A percentile compares a stretch with the other conserved stretches of the same genome.
These are phyloP conservation scores for Cheilosia soror DNA, from an alignment of 2,888 invertebrate genomes.

Conservation along the genomic window DNA sequence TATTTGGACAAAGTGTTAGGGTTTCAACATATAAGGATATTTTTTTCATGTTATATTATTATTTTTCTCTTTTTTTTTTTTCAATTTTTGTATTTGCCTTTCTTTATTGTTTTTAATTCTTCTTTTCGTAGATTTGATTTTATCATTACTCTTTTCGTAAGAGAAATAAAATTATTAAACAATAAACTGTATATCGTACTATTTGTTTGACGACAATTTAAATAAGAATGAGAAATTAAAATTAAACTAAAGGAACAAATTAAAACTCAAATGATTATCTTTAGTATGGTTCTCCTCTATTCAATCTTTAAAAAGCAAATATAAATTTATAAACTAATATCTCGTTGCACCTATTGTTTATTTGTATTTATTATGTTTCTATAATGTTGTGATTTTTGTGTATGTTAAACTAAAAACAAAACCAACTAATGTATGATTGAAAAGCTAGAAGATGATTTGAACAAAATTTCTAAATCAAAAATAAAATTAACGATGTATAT, in stretches of 20 bases:
- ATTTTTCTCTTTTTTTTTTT: conserved; percentile 67
- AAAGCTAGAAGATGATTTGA: conserved; percentile 27
- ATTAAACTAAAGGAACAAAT: conserved; percentile 38
- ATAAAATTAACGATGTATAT: conserved; percentile 53
- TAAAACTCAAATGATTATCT: conserved; percentile 24
- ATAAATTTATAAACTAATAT: conserved; percentile 56
- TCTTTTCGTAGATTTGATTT: conserved; percentile 29
- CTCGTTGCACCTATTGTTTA: conserved; percentile 47
- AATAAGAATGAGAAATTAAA: conserved; percentile 61
- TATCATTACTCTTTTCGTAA: conserved; percentile 72
- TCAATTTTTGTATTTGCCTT: conserved; percentile 47
- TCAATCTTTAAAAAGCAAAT: conserved; percentile 73
- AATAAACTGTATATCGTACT: conserved; percentile 58
- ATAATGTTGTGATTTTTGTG: conserved; percentile 33
- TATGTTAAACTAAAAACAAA: conserved; percentile 29
- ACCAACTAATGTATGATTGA: conserved; percentile 31
- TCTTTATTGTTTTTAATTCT: conserved; percentile 18
- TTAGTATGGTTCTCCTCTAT: conserved; percentile 43
- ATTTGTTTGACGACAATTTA: conserved; percentile 41
- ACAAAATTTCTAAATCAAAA: conserved; percentile 8
- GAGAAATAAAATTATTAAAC: conserved; percentile 76
- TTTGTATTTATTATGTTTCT: conserved; percentile 22
- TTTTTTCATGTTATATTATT: conserved; percentile 72
- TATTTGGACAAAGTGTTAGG: conserved; percentile 86
- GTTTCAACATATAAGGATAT: conserved; percentile 83